A percentile compares a stretch with the other conserved stretches of the same genome.
Conservation (phyloP, 2,113 vertebrate species). For the Vanacampus margaritifer region DNA sequence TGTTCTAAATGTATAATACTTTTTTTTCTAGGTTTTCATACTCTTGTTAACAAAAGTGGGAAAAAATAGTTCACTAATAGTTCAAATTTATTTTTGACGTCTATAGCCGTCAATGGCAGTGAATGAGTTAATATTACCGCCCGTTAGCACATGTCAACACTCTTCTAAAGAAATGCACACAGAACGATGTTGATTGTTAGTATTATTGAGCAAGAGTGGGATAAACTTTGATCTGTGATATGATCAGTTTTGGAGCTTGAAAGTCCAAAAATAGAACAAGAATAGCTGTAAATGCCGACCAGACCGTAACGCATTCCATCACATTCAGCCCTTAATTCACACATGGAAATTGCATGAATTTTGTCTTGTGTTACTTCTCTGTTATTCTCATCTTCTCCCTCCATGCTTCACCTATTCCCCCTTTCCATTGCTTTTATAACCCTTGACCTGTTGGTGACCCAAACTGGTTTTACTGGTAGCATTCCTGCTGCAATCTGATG, state of each 20-base stretch:
- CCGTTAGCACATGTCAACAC: not conserved
- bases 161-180: too few relatives aligned
- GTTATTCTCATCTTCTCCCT: conserved; percentile 34
- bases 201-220: too few relatives aligned
- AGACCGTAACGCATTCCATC: not conserved
- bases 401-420: conserved; percentile 5
- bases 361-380: not conserved
- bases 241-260: not conserved
- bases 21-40: too few relatives aligned
- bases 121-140: too few relatives aligned
- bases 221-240: too few relatives aligned
- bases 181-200: too few relatives aligned
- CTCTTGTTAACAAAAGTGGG: too few relatives aligned
- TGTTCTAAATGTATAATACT: too few relatives aligned
- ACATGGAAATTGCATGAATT: not conserved
- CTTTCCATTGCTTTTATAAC: conserved; percentile 22
- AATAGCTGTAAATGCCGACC: not conserved
- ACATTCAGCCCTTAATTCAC: not conserved
- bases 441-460: conserved; percentile 31
- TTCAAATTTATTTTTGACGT: too few relatives aligned
- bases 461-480: conserved; percentile 24
- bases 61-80: too few relatives aligned
- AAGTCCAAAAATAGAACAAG: not conserved
- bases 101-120: too few relatives aligned
- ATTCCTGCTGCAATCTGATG: conserved; percentile 29